A percentile compares a stretch with the other conserved stretches of the same genome.
These are phyloP conservation scores for Eueremaeus valkanovi DNA, from an alignment of 2,888 invertebrate genomes.

Conservation along the genomic window DNA sequence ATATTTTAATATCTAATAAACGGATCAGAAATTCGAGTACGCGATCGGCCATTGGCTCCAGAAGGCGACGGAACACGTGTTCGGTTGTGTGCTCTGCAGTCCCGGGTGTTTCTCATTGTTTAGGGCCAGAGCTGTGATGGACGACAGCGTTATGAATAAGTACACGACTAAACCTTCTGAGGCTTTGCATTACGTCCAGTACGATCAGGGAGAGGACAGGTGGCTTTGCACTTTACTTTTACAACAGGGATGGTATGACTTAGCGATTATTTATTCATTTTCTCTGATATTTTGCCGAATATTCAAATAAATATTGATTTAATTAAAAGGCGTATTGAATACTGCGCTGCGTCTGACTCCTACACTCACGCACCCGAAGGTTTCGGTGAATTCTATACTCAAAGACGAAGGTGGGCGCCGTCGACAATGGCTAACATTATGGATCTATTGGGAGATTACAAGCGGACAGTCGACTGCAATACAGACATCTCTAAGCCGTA, in stretches of 20 bases:
- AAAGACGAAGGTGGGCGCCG: slow-evolving; percentile 59
- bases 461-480: slow-evolving; percentile 55
- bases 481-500: slow-evolving; percentile 57
- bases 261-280: no score
- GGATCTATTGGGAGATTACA: slow-evolving; percentile 56
- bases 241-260: slow-evolving; percentile 91
- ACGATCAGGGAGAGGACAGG: slow-evolving; percentile 79
- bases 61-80: slow-evolving; percentile 84
- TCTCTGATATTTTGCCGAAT: no score
- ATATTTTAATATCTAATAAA: not conserved
- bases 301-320: no score
- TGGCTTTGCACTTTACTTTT: slow-evolving; percentile 97
- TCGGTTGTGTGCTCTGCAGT: slow-evolving; percentile 83
- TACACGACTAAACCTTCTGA: slow-evolving; percentile 70
- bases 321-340: slow-evolving; percentile 59
- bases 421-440: slow-evolving; percentile 61
- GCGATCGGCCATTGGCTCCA: slow-evolving; percentile 90
- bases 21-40: slow-evolving; percentile 81
- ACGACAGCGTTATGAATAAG: slow-evolving; percentile 80
- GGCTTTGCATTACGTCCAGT: slow-evolving; percentile 57
- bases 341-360: slow-evolving; percentile 84
- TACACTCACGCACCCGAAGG: slow-evolving; percentile 58
- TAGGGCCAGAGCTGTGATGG: slow-evolving; percentile 81
- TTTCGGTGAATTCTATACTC: slow-evolving; percentile 57
- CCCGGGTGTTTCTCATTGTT: slow-evolving; percentile 90